Evolutionary conservation across 2,888 invertebrate species (phyloP), one percentile per base, ranked within the genome.

Genomic region (Acheta domesticus): DNA sequence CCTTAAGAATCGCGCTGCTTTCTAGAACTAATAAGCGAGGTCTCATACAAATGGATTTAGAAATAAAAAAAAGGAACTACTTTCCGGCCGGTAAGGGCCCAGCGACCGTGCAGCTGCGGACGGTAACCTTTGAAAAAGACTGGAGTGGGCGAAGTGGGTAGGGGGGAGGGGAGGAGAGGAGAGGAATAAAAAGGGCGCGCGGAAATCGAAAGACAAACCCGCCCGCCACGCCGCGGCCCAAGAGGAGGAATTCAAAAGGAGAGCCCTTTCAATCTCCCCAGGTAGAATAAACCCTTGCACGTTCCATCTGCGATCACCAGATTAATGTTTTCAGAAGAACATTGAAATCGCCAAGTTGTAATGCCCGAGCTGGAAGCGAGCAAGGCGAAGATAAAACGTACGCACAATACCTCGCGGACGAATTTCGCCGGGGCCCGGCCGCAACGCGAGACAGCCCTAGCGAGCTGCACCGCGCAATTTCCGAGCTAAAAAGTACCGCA

Each of bases 11-110:
- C 14, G 14, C 62, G 62, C 62, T n/a, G 36, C 62, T 62, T 62
- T 62, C 62, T 62, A n/a, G 62, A 62, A 62, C 62, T 62, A 62
- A n/a, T 62, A 62, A 62, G 62, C 62, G 62, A 62, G 62, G 62
- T 4, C 62, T 62, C n/a, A 14, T 14, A n/a, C 8, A n/a, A 62
- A 14, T 1, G 62, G 62, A 62, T 62, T 19, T 62, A 19, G 11
- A 62, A 62, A 62, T 62, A 19, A 62, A 62, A 62, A 62, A 62
- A 62, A 23, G 23, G n/a, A 62, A 62, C 4, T 5, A 62, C 62
- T 62, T 62, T 62, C 62, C 62, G 62, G 62, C 62, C 62, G 62
- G 14, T 12, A 62, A 62, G 62, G 62, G n/a, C 62, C 62, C n/a
- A 5, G 16, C 62, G 14, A 5, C 36, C 36, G 14, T 1, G 62